Evolutionary conservation across 1,140 invertebrate genomes (phyloP).

Genomic region (Drosophila parvula): DNA sequence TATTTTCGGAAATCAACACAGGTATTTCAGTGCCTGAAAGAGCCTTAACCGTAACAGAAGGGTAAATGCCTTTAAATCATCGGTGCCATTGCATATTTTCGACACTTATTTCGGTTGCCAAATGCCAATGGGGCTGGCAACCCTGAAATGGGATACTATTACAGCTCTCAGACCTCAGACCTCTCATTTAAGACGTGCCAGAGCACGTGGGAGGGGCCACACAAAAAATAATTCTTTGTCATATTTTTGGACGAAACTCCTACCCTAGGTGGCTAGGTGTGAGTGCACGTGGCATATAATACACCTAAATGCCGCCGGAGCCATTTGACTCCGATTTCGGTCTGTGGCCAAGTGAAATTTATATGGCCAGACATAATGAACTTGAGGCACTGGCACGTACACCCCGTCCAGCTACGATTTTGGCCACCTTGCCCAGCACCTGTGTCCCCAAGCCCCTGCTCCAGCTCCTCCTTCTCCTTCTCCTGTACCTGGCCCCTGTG

Average conservation of each 20-base stretch:
- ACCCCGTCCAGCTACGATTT: neutral
- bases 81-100: constrained; percentile 3
- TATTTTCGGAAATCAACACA: neutral
- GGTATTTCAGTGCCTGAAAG: constrained; percentile 1
- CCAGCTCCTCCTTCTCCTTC: constrained; percentile 1
- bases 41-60: neutral
- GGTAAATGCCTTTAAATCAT: neutral
- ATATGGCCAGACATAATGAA: constrained; percentile 81
- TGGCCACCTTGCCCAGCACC: no score
- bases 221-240: constrained; percentile 35
- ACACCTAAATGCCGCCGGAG: constrained; percentile 68
- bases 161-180: neutral
- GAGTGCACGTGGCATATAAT: constrained; percentile 63
- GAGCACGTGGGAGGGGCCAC: neutral
- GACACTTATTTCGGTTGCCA: neutral
- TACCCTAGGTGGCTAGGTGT: constrained; percentile 6
- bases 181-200: constrained; percentile 24
- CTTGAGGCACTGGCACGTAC: constrained; percentile 75
- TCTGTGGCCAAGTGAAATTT: constrained; percentile 80
- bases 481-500: no score
- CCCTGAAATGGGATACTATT: constrained; percentile 19
- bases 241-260: constrained; percentile 22
- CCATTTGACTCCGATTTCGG: constrained; percentile 81
- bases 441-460: neutral
- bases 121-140: neutral